A percentile compares a stretch with the other conserved stretches of the same genome.
These are phyloP conservation scores for Tursiops truncatus DNA, from an alignment of 2,113 vertebrate genomes.

Conservation along the genomic window DNA sequence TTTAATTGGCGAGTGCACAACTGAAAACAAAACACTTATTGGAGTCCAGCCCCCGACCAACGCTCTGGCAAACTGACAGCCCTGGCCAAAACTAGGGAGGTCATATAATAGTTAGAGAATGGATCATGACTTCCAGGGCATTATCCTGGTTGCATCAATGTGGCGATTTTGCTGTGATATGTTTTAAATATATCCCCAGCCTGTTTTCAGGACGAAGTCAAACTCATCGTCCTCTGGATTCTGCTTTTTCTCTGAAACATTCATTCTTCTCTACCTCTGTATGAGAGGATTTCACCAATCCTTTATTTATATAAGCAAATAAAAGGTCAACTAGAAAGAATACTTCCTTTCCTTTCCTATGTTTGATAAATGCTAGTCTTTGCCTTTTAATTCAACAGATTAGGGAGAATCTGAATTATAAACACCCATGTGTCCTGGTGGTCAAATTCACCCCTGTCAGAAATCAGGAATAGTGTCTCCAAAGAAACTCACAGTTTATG, in stretches of 20 bases:
- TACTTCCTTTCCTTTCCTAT: not conserved
- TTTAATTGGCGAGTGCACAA: constrained; percentile 74
- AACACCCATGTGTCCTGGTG: not conserved
- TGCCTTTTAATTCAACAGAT: not conserved
- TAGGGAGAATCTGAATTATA: not conserved
- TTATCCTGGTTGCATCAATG: not conserved
- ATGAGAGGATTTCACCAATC: not conserved
- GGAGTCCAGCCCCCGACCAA: constrained; percentile 72
- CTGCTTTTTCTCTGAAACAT: not conserved
- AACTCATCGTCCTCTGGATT: not conserved
- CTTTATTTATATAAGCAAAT: not conserved
- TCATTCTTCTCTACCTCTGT: not conserved
- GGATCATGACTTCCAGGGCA: not conserved
- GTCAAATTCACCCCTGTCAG: not conserved
- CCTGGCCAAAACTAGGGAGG: not conserved
- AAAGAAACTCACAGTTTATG: not conserved
- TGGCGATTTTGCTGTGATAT: not conserved
- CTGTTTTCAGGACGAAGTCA: not conserved
- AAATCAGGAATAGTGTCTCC: not conserved
- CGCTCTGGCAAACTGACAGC: constrained; percentile 59
- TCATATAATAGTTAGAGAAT: not conserved
- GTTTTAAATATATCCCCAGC: not conserved
- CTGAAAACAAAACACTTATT: constrained; percentile 70
- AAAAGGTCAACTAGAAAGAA: not conserved
- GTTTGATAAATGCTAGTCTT: not conserved